Evolutionary conservation across 2,888 invertebrate species (phyloP).

Genomic region (Dermolepida albohirtum): DNA sequence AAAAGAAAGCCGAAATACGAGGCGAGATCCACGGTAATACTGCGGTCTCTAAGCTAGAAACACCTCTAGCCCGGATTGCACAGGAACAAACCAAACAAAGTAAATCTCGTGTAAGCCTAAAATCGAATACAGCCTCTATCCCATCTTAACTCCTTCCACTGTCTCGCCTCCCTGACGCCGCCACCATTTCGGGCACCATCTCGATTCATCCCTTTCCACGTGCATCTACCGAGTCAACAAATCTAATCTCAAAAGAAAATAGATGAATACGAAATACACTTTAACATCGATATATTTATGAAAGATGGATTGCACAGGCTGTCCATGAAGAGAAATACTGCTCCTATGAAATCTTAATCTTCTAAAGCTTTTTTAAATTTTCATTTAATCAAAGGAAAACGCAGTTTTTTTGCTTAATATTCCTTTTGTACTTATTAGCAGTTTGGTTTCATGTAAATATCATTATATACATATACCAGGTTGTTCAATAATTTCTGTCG

Average conservation of each 20-base stretch:
- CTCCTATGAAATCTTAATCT: too few species aligned
- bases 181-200: constrained; percentile 33
- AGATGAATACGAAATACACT: constrained; percentile 48
- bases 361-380: too few species aligned
- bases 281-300: constrained; percentile 40
- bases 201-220: constrained; percentile 18
- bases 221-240: constrained; percentile 43
- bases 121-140: constrained; percentile 58
- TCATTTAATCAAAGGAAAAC: too few species aligned
- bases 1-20: constrained; percentile 38
- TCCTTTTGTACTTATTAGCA: too few species aligned
- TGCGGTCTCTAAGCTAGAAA: constrained; percentile 42
- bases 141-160: constrained; percentile 53
- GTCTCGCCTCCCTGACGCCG: background rate
- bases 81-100: constrained; percentile 57
- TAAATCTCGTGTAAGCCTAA: constrained; percentile 59
- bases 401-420: too few species aligned
- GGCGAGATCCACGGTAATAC: constrained; percentile 39
- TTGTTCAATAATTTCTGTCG: too few species aligned
- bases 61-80: constrained; percentile 43
- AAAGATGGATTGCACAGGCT: background rate
- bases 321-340: too few species aligned
- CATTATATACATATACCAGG: too few species aligned
- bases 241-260: constrained; percentile 50
- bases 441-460: too few species aligned